These are phyloP conservation scores for Drosophila pseudotalamancana DNA, from an alignment of 2,888 invertebrate genomes.

Conservation along the genomic window DNA sequence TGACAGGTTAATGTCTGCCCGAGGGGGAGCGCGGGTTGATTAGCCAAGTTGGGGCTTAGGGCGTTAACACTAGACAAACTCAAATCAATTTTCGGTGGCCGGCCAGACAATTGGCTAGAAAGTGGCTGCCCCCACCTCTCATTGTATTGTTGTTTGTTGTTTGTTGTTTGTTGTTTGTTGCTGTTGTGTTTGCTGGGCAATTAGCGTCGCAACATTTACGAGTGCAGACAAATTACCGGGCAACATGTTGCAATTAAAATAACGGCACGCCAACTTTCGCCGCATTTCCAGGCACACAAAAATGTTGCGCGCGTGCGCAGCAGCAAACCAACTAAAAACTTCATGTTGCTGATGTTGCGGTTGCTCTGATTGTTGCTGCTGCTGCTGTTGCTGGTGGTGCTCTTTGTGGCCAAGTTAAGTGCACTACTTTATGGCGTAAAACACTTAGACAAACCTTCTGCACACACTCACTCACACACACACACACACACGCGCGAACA, in stretches of 20 bases:
- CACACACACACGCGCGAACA: constrained; percentile 10
- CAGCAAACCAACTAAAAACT: constrained; percentile 36
- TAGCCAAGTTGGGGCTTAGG: constrained; percentile 48
- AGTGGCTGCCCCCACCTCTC: constrained; percentile 33
- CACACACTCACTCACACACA: constrained; percentile 31
- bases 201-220: constrained; percentile 75
- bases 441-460: constrained; percentile 74
- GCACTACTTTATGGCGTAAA: constrained; percentile 69
- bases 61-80: constrained; percentile 59
- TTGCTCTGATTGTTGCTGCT: constrained; percentile 35
- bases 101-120: constrained; percentile 20
- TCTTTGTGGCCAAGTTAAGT: constrained; percentile 59
- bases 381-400: constrained; percentile 32
- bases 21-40: constrained; percentile 20
- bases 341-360: constrained; percentile 28
- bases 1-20: constrained; percentile 68
- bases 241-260: constrained; percentile 78
- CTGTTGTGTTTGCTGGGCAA: constrained; percentile 49
- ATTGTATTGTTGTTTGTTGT: constrained; percentile 20
- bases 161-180: too few relatives aligned
- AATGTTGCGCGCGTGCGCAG: constrained; percentile 71
- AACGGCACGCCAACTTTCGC: constrained; percentile 76
- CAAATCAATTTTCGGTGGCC: constrained; percentile 55
- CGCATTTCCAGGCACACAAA: constrained; percentile 62
- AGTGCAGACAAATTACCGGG: constrained; percentile 75